These are phyloP conservation scores for Rhogogaster chlorosoma DNA, from an alignment of 2,888 invertebrate genomes.

Conservation along the genomic window DNA sequence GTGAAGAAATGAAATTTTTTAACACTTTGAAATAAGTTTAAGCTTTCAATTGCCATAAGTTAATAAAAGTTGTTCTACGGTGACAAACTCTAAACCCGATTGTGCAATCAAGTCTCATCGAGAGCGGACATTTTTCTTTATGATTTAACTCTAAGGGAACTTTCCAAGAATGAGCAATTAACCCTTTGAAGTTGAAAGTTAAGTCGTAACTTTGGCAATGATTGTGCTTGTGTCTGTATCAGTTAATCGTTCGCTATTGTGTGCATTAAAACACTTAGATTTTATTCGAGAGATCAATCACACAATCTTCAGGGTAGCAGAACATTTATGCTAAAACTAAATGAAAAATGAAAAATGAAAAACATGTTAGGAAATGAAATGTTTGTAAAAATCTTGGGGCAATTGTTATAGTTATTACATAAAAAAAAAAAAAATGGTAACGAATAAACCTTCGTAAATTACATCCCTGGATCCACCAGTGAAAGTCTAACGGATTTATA, in stretches of 20 bases:
- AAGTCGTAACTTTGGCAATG: not conserved
- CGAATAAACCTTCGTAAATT: not conserved
- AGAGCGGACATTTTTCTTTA: not conserved
- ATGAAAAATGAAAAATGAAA: too few species aligned
- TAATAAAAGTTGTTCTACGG: not conserved
- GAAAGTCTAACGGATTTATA: constrained; percentile 1
- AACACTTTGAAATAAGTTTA: not conserved
- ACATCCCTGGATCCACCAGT: not conserved
- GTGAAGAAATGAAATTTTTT: not conserved
- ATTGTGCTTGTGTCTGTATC: not conserved
- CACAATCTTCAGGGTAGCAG: too few species aligned
- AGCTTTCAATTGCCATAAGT: not conserved
- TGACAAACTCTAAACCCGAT: not conserved
- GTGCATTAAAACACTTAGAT: not conserved
- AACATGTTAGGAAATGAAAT: not conserved
- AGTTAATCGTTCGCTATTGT: not conserved
- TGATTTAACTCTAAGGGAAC: not conserved
- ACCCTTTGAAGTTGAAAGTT: not conserved
- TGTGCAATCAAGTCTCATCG: not conserved
- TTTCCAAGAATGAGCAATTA: not conserved
- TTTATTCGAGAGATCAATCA: not conserved
- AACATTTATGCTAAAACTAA: too few species aligned
- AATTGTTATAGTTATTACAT: not conserved
- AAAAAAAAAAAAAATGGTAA: not conserved
- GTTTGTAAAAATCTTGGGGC: not conserved